Evolutionary conservation across 2,888 invertebrate genomes (phyloP), one percentile per base, ranked within the genome.

Genomic region (Troides oblongomaculatus): DNA sequence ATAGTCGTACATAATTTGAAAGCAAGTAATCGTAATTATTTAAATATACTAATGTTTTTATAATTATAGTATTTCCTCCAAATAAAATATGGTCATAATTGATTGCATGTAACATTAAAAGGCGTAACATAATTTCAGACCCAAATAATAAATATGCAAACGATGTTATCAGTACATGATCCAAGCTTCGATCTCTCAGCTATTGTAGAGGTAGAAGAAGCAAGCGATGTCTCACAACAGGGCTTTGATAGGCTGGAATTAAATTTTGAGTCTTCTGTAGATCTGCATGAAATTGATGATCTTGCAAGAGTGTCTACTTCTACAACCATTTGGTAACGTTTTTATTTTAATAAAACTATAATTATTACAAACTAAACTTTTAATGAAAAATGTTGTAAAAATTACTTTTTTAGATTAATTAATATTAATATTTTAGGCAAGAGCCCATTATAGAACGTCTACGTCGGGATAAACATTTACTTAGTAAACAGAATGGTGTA

Each of bases 121-220:
- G n/a, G n/a, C 17, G n/a, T 36, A 53, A 30, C 36, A 18, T 43
- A 14, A 39, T 70, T 66, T 23, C 66, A 93, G 93, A 83, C 86
- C 0, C 93, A 93, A 85, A 79, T 93, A 66, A 81, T 91, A 78
- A 93, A 87, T 72, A 89, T 93, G 88, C 93, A 93, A 74, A 88
- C 89, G 0, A 82, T 93, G 80, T 83, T 93, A 66, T 85, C 93
- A 0, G 82, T 87, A 21, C 87, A 87, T 70, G 93, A 93, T 64
- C 93, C 93, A 0, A 90, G 90, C 72, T 92, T 92, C 70, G 93
- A 93, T 74, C 78, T 93, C 3, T 90, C 93, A 0, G 92, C 92
- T 2, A 93, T 93, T 60, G 88, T 92, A 0, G 93, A 93, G 73
- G 88, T 91, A 1, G 91, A 92, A 12, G 93, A 93, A 76, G 77